Conservation (phyloP, 2,888 invertebrate species). For the Meganola albula region DNA sequence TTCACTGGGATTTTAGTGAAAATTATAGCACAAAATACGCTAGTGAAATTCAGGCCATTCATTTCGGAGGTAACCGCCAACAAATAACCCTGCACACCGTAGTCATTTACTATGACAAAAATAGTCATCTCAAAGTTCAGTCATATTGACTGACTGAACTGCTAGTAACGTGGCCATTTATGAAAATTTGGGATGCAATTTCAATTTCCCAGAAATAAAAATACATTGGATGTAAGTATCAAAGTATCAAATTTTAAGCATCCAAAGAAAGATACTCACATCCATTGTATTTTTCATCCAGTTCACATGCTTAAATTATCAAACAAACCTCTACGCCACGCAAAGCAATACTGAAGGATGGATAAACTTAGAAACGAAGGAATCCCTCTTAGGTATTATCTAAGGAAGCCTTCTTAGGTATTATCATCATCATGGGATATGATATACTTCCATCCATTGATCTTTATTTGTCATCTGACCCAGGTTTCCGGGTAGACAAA, state of each 20-base stretch:
- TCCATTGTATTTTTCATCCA: constrained; percentile 5
- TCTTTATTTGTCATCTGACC: constrained; percentile 8
- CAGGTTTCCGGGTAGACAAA: constrained; percentile 6
- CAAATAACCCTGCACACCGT: constrained; percentile 1
- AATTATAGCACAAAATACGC: constrained; percentile 2
- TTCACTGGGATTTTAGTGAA: constrained; percentile 5
- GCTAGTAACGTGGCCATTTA: not conserved
- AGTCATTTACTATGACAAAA: not conserved
- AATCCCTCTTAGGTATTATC: no score
- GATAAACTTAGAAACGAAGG: no score
- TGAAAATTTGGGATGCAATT: constrained; percentile 2
- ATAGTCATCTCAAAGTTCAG: no score
- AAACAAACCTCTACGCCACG: no score
- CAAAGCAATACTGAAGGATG: no score
- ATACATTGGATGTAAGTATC: no score
- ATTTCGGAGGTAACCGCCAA: not conserved
- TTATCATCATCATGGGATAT: constrained; percentile 17
- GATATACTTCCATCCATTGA: constrained; percentile 8
- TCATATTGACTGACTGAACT: constrained; percentile 3
- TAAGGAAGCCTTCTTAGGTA: constrained; percentile 14
- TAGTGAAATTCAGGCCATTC: constrained; percentile 3
- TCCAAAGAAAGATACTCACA: not conserved
- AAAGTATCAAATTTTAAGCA: constrained; percentile 4
- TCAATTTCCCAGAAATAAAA: not conserved
- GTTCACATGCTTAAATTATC: constrained; percentile 5